phyloP scores from a whole-genome alignment of 2,888 invertebrate genomes.

The Troides oblongomaculatus region DNA sequence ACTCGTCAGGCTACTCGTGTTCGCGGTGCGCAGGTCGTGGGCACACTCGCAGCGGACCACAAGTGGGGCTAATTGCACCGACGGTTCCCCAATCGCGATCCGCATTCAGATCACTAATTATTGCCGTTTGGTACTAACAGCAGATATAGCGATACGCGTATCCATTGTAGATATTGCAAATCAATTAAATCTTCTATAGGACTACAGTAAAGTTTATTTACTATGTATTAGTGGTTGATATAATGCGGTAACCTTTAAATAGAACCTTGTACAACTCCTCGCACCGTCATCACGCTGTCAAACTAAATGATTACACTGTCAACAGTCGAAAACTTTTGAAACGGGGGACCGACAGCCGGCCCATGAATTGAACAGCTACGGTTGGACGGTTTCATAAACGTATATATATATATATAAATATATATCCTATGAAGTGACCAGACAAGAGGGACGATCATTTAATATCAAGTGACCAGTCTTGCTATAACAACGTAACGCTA shows the following conservation, averaged over 20 bases:
- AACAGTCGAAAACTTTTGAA: background rate
- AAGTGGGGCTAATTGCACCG: constrained; percentile 40
- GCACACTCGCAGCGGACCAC: constrained; percentile 29
- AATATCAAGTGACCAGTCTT: too few species aligned
- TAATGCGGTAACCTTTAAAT: too few species aligned
- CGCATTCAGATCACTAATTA: constrained; percentile 42
- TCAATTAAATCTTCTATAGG: too few species aligned
- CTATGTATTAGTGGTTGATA: too few species aligned
- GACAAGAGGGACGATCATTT: too few species aligned
- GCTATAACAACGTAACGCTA: too few species aligned
- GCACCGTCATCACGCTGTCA: constrained; percentile 1
- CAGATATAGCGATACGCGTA: background rate
- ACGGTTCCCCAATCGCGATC: constrained; percentile 38
- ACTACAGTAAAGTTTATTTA: too few species aligned
- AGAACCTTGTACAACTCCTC: background rate
- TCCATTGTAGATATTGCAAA: background rate
- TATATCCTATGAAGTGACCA: too few species aligned
- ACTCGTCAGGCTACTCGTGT: too few species aligned
- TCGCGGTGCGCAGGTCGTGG: too few species aligned
- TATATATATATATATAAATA: background rate
- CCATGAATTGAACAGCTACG: background rate
- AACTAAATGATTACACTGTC: background rate
- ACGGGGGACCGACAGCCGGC: background rate
- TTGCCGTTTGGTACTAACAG: constrained; percentile 18
- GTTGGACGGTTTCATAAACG: background rate